Conservation (phyloP, 2,797 vertebrate species). For the Megaceryle alcyon region DNA sequence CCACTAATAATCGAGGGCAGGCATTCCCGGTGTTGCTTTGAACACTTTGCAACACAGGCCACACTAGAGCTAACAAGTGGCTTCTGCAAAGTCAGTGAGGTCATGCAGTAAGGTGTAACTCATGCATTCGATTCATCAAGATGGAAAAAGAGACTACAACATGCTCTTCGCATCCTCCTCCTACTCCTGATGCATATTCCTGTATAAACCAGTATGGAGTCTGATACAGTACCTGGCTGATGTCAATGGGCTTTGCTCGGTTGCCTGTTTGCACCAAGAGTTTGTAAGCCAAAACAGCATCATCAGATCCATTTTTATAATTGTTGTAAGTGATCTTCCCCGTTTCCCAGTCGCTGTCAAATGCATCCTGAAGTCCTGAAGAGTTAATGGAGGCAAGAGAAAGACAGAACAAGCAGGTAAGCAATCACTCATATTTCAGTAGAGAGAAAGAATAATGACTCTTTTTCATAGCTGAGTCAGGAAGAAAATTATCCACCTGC, state of each 20-base stretch:
- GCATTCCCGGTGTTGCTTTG: not conserved
- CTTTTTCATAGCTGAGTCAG: not conserved
- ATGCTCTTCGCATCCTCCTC: not conserved
- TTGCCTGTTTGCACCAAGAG: constrained; percentile 95
- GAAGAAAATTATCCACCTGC: not conserved
- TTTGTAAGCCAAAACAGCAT: constrained; percentile 94
- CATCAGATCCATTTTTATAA: constrained; percentile 94
- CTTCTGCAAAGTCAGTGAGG: not conserved
- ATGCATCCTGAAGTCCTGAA: constrained; percentile 93
- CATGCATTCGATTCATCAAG: not conserved
- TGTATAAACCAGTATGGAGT: not conserved
- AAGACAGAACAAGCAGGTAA: constrained; percentile 19
- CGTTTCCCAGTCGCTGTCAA: constrained; percentile 93
- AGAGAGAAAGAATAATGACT: not conserved
- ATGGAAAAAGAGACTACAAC: not conserved
- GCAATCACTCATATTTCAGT: not conserved
- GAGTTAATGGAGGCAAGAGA: not conserved
- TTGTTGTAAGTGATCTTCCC: constrained; percentile 89
- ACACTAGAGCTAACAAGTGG: not conserved
- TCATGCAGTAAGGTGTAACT: not conserved
- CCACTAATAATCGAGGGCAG: not conserved
- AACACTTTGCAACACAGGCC: not conserved
- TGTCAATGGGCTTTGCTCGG: constrained; percentile 91
- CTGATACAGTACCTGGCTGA: constrained; percentile 84
- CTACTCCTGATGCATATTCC: not conserved